Percentiles rank a stretch among this genome's conserved stretches.
These are phyloP conservation scores for Biston betularia DNA, from an alignment of 2,888 invertebrate genomes.

Conservation along the genomic window DNA sequence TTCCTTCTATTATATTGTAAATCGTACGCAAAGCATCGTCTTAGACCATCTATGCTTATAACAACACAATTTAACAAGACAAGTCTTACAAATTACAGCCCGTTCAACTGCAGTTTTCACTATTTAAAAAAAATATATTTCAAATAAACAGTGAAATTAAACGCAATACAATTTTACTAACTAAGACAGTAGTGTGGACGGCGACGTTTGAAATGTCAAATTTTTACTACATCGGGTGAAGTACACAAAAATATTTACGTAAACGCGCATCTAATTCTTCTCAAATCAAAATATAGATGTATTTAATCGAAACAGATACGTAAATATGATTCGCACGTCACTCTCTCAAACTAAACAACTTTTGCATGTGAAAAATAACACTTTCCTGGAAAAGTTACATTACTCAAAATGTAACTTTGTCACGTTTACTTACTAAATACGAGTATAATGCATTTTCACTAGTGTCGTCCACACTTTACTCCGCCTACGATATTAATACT, in stretches of 20 bases:
- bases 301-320: no score
- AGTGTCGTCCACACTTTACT: constrained; percentile 1
- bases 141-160: constrained; percentile 37
- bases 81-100: constrained; percentile 77
- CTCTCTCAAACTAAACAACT: no score
- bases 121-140: constrained; percentile 27
- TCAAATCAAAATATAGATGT: no score
- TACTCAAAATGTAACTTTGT: no score
- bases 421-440: no score
- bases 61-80: constrained; percentile 67
- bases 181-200: constrained; percentile 22
- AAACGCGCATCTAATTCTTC: no score
- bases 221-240: background rate
- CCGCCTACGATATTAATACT: constrained; percentile 36
- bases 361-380: no score
- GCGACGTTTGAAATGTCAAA: background rate
- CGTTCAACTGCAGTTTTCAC: constrained; percentile 55
- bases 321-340: no score
- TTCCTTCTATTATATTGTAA: background rate
- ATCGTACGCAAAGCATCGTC: constrained; percentile 5
- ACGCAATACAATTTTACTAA: constrained; percentile 36
- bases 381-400: no score
- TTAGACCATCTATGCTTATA: constrained; percentile 32
- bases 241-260: background rate
- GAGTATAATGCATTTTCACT: background rate